Conservation (phyloP, 2,888 invertebrate genomes). For the Eledone cirrhosa region DNA sequence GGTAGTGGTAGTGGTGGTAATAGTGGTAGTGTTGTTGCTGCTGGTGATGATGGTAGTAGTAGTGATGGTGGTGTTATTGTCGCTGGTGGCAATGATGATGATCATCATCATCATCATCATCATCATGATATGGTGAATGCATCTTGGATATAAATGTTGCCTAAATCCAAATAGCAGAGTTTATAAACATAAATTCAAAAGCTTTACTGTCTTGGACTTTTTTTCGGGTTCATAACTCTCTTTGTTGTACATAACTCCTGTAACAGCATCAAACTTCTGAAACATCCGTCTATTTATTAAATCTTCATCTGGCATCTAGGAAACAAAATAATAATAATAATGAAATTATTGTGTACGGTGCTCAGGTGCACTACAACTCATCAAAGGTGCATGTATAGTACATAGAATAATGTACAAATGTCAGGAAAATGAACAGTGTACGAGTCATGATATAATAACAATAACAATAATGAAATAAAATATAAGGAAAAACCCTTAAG, state of each 20-base stretch:
- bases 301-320: slow-evolving; percentile 65
- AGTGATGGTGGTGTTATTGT: neutral
- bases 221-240: slow-evolving; percentile 64
- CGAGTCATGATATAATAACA: no score
- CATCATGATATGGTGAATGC: neutral
- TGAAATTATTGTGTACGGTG: no score
- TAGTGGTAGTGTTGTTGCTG: neutral
- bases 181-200: neutral
- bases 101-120: neutral
- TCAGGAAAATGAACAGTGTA: no score
- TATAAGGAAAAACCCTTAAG: neutral
- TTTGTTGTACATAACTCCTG: slow-evolving; percentile 62
- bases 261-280: slow-evolving; percentile 63
- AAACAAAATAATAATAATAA: slow-evolving; percentile 24
- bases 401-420: no score
- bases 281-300: slow-evolving; percentile 57
- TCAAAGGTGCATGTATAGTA: no score
- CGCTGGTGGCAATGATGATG: neutral
- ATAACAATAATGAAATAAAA: neutral
- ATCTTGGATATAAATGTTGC: no score
- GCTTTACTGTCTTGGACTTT: slow-evolving; percentile 46
- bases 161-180: no score
- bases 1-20: neutral
- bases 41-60: neutral
- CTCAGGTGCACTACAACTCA: no score